Base-by-base conservation (phyloP, 53 echinoderm and acorn worm genomes). In the Glandiceps talaboti region DNA sequence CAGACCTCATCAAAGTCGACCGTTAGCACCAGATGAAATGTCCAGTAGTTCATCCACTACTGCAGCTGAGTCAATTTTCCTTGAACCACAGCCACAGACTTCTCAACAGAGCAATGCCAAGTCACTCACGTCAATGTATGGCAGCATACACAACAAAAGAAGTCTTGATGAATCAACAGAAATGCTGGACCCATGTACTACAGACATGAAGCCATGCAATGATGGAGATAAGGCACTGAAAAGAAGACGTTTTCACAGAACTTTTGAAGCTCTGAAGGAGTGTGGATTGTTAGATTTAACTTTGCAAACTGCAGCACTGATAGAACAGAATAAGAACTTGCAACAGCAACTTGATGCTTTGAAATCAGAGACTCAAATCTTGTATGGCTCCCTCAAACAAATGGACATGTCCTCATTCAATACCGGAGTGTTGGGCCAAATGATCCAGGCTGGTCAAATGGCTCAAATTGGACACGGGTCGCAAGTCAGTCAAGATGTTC, bases 221-320 rank as follows among this genome's bases (percentile, higher is more conserved):
- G 88, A 80, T 33, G 26, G n/a, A 30, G 74, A 81, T 26, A 72
- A 31, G 27, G 90, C 89, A 31, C 73, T 86, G 1, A 94, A 94
- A 75, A 74, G 91, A 72, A 87, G 86, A 32, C 87, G 94, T 25
- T 94, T 94, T 80, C 85, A 87, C 33, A 76, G 94, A 14, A 94
- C 94, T 14, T 92, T 94, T 76, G 82, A 86, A 0, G 81, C 92
- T 29, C 84, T 94, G 25, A 84, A 91, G 1, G 83, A 94, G 30
- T 92, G 94, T 74, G 94, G 94, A 12, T 87, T 94, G 74, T 80
- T 94, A 32, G 90, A 94, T 25, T 87, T 94, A 26, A 92, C 94
- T 10, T 75, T 94, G 82, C 94, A 94, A 78, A 94, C 94, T 1
- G 94, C 94, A 14, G 79, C 91, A 0, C 81, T 94, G 32, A 94